Evolutionary conservation across 2,113 vertebrate species (phyloP).

Genomic region (Notothenia coriiceps): DNA sequence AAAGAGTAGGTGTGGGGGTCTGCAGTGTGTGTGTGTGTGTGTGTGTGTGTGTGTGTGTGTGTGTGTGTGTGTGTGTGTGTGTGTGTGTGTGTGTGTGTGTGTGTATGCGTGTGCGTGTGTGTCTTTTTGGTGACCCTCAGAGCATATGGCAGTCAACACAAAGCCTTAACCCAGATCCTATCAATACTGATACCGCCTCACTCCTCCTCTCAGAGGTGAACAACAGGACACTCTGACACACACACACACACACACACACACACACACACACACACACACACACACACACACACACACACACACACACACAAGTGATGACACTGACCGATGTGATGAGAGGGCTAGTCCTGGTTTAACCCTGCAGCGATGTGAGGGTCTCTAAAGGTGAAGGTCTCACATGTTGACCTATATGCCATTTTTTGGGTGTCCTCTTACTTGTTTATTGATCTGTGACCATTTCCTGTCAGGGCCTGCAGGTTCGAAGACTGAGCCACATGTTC

Average conservation of each 20-base stretch:
- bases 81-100: background rate
- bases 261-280: conserved; percentile 17
- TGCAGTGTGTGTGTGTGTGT: background rate
- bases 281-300: conserved; percentile 35
- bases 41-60: background rate
- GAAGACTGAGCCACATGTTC: background rate
- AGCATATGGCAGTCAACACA: conserved; percentile 24
- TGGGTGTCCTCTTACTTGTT: background rate
- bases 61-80: conserved; percentile 12
- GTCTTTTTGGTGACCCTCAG: conserved; percentile 69
- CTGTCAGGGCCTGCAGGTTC: background rate
- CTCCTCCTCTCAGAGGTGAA: conserved; percentile 62
- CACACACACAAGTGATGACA: conserved; percentile 27
- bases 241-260: conserved; percentile 28
- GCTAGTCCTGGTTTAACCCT: conserved; percentile 1
- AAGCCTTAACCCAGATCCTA: background rate
- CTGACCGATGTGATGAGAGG: conserved; percentile 33
- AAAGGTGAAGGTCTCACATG: background rate
- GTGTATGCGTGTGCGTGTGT: background rate
- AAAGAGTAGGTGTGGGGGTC: background rate
- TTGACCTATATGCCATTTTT: background rate
- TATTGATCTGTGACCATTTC: conserved; percentile 6
- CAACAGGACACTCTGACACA: conserved; percentile 45
- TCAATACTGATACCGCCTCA: conserved; percentile 68
- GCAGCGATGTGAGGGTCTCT: conserved; percentile 27